phyloP scores from a whole-genome alignment of 2,797 vertebrate species.

The Eurystomus glaucurus region DNA sequence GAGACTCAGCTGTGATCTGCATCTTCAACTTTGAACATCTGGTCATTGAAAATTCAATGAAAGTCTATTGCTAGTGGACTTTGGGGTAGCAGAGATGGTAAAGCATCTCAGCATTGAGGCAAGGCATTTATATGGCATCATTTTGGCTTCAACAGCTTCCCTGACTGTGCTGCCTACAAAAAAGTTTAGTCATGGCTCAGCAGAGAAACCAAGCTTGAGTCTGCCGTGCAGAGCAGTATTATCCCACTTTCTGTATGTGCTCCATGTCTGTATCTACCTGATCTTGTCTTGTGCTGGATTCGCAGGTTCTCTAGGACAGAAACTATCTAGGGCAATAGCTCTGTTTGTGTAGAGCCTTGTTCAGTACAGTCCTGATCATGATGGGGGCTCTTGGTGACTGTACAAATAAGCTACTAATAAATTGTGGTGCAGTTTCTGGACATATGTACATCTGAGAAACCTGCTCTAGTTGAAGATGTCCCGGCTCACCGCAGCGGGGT shows the following conservation, averaged over 20 bases:
- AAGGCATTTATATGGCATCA: not conserved
- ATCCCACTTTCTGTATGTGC: not conserved
- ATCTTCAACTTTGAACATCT: slow-evolving; percentile 19
- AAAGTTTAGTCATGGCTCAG: not conserved
- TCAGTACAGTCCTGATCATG: not conserved
- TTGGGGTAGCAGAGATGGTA: not conserved
- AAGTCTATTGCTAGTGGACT: not conserved
- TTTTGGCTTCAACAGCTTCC: not conserved
- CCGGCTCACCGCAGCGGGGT: not conserved
- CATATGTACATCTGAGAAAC: not conserved
- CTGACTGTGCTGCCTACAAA: not conserved
- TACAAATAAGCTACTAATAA: not conserved
- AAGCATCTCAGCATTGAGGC: not conserved
- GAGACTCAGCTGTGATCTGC: slow-evolving; percentile 28
- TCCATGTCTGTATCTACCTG: not conserved
- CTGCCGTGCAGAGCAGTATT: not conserved
- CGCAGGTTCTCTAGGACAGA: not conserved
- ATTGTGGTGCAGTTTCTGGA: not conserved
- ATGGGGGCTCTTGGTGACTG: not conserved
- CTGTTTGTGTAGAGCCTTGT: not conserved
- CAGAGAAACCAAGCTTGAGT: not conserved
- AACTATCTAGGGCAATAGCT: not conserved
- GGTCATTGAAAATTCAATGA: not conserved
- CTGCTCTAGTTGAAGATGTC: not conserved
- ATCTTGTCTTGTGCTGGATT: not conserved